Percentiles rank a stretch among this genome's conserved stretches.
phyloP scores from a whole-genome alignment of 2,797 vertebrate genomes.

The Brachyrhaphis roseni region DNA sequence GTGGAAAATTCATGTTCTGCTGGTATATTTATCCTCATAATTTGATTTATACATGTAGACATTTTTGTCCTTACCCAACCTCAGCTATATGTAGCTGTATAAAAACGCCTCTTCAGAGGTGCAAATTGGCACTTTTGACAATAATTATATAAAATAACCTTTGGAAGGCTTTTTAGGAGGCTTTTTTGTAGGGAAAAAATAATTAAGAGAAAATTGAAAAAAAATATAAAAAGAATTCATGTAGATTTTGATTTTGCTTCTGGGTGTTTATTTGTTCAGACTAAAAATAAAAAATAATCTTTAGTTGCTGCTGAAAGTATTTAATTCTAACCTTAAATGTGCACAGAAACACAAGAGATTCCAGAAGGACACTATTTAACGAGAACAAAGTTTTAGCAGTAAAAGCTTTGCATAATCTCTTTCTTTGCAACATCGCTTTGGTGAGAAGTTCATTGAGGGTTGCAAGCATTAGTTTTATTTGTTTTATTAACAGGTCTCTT shows the following conservation, averaged over 20 bases:
- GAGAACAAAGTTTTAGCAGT: not conserved
- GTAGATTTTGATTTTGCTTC: not conserved
- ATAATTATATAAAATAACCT: not conserved
- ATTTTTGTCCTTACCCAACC: slow-evolving; percentile 18
- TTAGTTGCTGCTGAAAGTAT: not conserved
- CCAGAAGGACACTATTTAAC: not conserved
- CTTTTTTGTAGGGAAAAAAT: not conserved
- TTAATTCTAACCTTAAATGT: not conserved
- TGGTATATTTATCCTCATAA: slow-evolving; percentile 28
- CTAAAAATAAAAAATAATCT: not conserved
- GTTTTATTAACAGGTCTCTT: not conserved
- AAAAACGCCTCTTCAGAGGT: slow-evolving; percentile 7
- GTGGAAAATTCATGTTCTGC: slow-evolving; percentile 40
- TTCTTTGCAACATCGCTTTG: not conserved
- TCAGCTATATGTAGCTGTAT: slow-evolving; percentile 9
- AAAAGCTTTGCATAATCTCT: not conserved
- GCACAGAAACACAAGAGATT: not conserved
- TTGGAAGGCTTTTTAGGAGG: not conserved
- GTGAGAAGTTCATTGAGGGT: not conserved
- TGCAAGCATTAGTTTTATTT: not conserved
- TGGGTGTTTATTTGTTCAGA: not conserved
- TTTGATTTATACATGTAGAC: slow-evolving; percentile 5
- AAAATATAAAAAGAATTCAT: not conserved
- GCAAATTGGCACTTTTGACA: slow-evolving; percentile 1
- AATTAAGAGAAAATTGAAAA: not conserved